Base-by-base conservation (phyloP, 2,113 vertebrate genomes). In the Syngnathus floridae region DNA sequence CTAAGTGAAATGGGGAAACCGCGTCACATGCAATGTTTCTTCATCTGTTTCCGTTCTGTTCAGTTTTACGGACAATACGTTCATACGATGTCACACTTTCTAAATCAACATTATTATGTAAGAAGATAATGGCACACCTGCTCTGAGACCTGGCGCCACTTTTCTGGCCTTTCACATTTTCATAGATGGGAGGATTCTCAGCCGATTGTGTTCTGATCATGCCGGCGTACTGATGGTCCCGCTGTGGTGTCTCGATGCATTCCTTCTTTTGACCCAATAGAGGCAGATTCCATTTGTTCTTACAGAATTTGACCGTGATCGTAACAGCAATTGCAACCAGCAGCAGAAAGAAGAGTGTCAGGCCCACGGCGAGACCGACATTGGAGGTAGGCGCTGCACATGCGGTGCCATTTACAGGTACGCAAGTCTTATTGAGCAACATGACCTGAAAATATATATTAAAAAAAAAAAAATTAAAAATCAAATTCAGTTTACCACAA, bases 111-210 rank as follows among this genome's bases (percentile, higher is more conserved):
- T 11, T 19, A 10, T 38, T 40, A 37, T 21, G 19, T 40, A 21
- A 41, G 36, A 61, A 22, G 35, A 9, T 11, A 57, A 3, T 7
- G 16, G 2, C 74, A 74, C 72, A 88, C 88, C 73, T 78, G 14
- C 36, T 62, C 1, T 55, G 64, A 3, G 0, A 5, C 11, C 7
- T 35, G 36, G 7, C 35, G 49, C 21, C 3, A 35, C 38, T 55
- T 35, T 17, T 46, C 60, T 35, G 62, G 26, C 54, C 21, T 2
- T 21, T 43, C 62, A 89, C 46, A 65, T 91, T 91, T 80, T 89
- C 88, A 66, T 91, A 91, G 48, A 91, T 82, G 10, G 87, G 79
- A 1, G 12, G 46, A 17, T 75, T 78, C 22, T 0, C 56, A 6
- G 6, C 1, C 19, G 71, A 5, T 7, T 35, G 36, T 1, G 62